phyloP scores from a whole-genome alignment of 1,140 invertebrate species.

The Contarinia nasturtii region DNA sequence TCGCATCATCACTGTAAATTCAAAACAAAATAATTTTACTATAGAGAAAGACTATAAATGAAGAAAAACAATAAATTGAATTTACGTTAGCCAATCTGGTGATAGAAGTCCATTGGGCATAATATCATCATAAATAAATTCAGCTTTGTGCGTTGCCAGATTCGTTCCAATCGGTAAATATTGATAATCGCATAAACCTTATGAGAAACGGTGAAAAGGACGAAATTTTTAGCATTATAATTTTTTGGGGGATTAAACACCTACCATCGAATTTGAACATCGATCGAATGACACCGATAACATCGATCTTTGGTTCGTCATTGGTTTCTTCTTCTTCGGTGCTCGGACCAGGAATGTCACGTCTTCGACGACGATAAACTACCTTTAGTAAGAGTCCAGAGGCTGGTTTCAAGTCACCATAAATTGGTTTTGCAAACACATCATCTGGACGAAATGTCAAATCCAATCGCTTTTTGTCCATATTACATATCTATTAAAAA shows the following conservation, averaged over 20 bases:
- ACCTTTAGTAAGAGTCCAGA: constrained; percentile 57
- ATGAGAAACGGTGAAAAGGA: no score
- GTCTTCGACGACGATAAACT: constrained; percentile 31
- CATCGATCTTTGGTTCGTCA: constrained; percentile 27
- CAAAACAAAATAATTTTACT: constrained; percentile 1
- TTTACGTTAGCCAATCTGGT: constrained; percentile 36
- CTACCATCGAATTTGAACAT: constrained; percentile 58
- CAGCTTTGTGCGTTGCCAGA: constrained; percentile 20
- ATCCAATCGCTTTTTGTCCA: constrained; percentile 47
- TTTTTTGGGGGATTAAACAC: no score
- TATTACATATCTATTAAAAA: constrained; percentile 11
- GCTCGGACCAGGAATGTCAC: constrained; percentile 13
- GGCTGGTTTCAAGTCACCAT: constrained; percentile 42
- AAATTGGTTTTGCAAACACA: constrained; percentile 61
- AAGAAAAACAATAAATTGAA: no score
- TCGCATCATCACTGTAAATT: constrained; percentile 22
- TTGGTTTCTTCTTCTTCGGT: no score
- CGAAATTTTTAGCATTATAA: no score
- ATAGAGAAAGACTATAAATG: no score
- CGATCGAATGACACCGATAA: constrained; percentile 36
- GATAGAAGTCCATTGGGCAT: constrained; percentile 38
- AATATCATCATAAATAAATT: constrained; percentile 44
- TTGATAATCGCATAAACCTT: constrained; percentile 81
- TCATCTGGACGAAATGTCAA: constrained; percentile 68
- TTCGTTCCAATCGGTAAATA: constrained; percentile 51